Evolutionary conservation across 2,113 vertebrate genomes (phyloP).

Genomic region (Kryptolebias marmoratus): DNA sequence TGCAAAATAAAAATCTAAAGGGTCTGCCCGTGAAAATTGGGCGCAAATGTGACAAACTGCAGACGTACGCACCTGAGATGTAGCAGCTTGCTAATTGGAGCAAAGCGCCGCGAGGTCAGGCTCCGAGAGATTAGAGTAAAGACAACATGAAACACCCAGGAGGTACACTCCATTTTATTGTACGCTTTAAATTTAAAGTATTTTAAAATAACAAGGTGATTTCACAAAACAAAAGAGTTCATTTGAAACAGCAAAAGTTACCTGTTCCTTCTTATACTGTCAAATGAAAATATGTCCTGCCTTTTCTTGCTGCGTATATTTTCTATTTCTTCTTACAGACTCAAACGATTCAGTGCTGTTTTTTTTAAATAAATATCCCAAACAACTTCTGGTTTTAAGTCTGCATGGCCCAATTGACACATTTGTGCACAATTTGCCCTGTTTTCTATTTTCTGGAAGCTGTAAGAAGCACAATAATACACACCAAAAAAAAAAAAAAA

Average conservation of each 20-base stretch:
- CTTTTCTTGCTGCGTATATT: background rate
- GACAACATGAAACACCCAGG: constrained; percentile 27
- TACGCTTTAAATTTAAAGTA: too few species aligned
- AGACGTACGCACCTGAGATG: constrained; percentile 55
- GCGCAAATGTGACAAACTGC: constrained; percentile 45
- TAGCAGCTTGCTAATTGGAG: constrained; percentile 59
- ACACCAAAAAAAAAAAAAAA: constrained; percentile 21
- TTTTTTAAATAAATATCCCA: constrained; percentile 5
- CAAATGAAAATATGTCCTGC: background rate
- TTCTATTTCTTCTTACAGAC: background rate
- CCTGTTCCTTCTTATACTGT: background rate
- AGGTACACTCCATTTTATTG: background rate
- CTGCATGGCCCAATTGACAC: constrained; percentile 49
- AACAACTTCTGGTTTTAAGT: constrained; percentile 25
- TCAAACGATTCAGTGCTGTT: background rate
- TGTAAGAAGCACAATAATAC: constrained; percentile 37
- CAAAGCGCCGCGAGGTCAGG: constrained; percentile 66
- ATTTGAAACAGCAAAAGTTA: background rate
- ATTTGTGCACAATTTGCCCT: constrained; percentile 53
- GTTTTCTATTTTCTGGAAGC: constrained; percentile 75
- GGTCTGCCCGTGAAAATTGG: background rate
- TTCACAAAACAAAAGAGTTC: too few species aligned
- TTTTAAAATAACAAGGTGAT: too few species aligned
- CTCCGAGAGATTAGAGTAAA: constrained; percentile 63
- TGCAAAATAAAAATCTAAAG: background rate